Evolutionary conservation across 2,113 vertebrate genomes (phyloP).

Genomic region (Recurvirostra avosetta): DNA sequence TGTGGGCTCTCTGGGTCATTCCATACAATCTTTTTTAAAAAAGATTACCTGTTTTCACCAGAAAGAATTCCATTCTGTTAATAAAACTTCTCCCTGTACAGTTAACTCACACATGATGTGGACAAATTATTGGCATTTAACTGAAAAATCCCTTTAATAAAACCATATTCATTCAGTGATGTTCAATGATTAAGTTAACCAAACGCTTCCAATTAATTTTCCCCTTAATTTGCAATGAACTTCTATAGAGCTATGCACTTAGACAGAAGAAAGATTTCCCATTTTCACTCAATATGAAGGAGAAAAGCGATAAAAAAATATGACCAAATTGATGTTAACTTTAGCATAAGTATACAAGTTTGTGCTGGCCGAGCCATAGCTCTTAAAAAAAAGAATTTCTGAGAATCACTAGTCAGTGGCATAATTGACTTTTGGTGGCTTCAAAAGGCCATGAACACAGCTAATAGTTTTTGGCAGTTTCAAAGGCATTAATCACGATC

Average conservation of each 20-base stretch:
- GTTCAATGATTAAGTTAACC: background rate
- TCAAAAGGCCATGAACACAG: constrained; percentile 13
- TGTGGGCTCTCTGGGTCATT: background rate
- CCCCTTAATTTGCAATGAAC: background rate
- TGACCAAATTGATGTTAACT: background rate
- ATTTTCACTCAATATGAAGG: background rate
- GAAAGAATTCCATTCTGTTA: background rate
- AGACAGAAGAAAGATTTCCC: background rate
- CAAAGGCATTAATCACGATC: constrained; percentile 44
- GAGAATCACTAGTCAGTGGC: background rate
- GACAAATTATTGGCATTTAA: background rate
- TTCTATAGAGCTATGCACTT: background rate
- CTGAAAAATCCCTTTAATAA: constrained; percentile 33
- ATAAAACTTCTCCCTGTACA: background rate
- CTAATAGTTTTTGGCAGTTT: constrained; percentile 44
- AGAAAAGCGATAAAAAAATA: background rate
- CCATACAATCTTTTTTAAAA: background rate
- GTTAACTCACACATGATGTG: background rate
- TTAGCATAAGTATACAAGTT: background rate
- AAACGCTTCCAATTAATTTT: constrained; percentile 21
- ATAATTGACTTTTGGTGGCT: constrained; percentile 32
- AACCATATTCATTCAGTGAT: background rate
- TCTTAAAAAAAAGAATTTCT: background rate
- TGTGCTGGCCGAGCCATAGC: background rate
- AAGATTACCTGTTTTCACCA: background rate